Conservation (phyloP, 2,888 invertebrate genomes). For the Achlya flavicornis region DNA sequence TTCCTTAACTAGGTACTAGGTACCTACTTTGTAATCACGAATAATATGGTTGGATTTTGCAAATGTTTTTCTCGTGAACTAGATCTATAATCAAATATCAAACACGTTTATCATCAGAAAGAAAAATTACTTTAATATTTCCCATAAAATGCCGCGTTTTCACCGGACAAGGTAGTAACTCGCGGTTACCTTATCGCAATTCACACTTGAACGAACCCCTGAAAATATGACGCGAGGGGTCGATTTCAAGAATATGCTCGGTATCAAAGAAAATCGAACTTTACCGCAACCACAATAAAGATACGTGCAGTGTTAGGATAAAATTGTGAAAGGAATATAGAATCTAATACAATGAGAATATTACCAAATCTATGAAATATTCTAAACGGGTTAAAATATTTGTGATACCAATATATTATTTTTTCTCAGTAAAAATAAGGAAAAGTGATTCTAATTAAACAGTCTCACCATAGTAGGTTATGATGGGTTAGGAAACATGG, state of each 20-base stretch:
- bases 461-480: too few species aligned
- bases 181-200: constrained; percentile 10
- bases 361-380: background rate
- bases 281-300: background rate
- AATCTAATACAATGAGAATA: background rate
- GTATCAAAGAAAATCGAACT: background rate
- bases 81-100: too few species aligned
- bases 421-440: too few species aligned
- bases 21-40: background rate
- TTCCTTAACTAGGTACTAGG: background rate
- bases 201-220: background rate
- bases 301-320: background rate
- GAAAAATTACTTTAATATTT: background rate
- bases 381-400: background rate
- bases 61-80: too few species aligned
- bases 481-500: too few species aligned
- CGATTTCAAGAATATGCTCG: background rate
- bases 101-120: background rate
- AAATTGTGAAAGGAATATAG: background rate
- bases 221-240: background rate
- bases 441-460: too few species aligned
- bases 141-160: background rate
- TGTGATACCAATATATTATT: background rate
- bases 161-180: constrained; percentile 4
- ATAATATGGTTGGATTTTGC: background rate